These are phyloP conservation scores for Metopolophium dirhodum DNA, from an alignment of 1,140 invertebrate species.

Conservation along the genomic window DNA sequence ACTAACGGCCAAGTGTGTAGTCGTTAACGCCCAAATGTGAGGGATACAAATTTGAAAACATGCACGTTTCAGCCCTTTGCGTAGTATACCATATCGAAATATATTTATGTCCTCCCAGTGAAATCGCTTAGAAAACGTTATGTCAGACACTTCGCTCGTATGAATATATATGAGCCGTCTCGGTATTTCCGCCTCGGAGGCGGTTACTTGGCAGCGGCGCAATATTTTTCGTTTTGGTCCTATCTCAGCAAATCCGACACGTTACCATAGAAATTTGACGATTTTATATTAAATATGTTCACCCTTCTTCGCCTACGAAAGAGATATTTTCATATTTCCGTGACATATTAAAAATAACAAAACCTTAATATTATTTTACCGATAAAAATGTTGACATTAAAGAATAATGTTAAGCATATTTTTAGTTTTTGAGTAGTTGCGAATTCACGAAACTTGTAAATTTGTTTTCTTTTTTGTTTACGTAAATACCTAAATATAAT, in stretches of 20 bases:
- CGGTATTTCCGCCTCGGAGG: slow-evolving; percentile 7
- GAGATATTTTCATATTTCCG: not conserved
- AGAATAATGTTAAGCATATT: not conserved
- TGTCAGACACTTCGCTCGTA: not conserved
- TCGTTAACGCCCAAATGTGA: slow-evolving; percentile 20
- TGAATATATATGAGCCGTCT: slow-evolving; percentile 23
- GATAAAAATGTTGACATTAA: not conserved
- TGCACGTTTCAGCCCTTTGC: slow-evolving; percentile 28
- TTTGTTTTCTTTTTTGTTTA: not conserved
- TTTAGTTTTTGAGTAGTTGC: not conserved
- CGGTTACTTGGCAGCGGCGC: slow-evolving; percentile 31
- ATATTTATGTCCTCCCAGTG: slow-evolving; percentile 32
- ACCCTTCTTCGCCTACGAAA: not conserved
- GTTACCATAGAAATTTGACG: slow-evolving; percentile 5
- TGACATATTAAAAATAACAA: slow-evolving; percentile 40
- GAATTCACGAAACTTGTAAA: not conserved
- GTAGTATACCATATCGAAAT: not conserved
- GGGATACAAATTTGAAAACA: slow-evolving; percentile 38
- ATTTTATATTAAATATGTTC: not conserved
- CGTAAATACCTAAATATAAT: not conserved
- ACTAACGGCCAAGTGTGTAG: not conserved
- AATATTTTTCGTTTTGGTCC: slow-evolving; percentile 29
- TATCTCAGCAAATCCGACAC: not conserved
- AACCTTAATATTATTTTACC: slow-evolving; percentile 17
- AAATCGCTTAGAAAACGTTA: slow-evolving; percentile 45